Conservation (phyloP, 2,888 invertebrate species). For the Folsomia candida region DNA sequence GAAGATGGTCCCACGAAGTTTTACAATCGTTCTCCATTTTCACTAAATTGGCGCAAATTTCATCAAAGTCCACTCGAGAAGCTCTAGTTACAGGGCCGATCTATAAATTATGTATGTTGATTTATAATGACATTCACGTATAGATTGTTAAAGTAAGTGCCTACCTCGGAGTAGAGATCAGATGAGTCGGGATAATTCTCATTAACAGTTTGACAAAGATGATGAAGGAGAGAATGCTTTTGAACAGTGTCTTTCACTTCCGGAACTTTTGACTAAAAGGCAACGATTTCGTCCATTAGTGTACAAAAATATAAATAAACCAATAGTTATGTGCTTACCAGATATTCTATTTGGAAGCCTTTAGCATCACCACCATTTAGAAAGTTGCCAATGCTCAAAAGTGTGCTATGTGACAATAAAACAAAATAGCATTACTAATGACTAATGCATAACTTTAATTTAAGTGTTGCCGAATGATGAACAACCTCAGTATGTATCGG, state of each 20-base stretch:
- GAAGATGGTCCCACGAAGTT: slow-evolving; percentile 93
- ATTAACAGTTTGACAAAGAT: slow-evolving; percentile 95
- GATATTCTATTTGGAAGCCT: slow-evolving; percentile 96
- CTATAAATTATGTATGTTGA: slow-evolving; percentile 21
- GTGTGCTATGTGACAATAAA: too few relatives aligned
- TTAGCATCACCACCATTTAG: slow-evolving; percentile 85
- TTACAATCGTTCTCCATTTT: slow-evolving; percentile 95
- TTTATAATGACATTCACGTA: background rate
- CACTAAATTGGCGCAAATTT: slow-evolving; percentile 76
- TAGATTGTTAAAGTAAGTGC: too few relatives aligned
- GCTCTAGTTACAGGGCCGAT: slow-evolving; percentile 61
- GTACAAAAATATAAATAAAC: too few relatives aligned
- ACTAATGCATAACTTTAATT: too few relatives aligned
- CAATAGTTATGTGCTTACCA: too few relatives aligned
- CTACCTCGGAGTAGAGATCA: slow-evolving; percentile 94
- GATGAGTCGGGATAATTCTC: slow-evolving; percentile 93
- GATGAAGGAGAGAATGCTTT: slow-evolving; percentile 95
- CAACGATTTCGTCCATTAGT: too few relatives aligned
- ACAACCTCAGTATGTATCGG: slow-evolving; percentile 87
- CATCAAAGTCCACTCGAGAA: slow-evolving; percentile 93
- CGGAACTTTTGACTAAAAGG: slow-evolving; percentile 91
- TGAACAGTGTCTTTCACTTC: slow-evolving; percentile 99
- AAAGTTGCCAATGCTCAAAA: slow-evolving; percentile 93
- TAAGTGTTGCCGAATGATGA: too few relatives aligned
- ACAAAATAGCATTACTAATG: too few relatives aligned